Base-by-base conservation (phyloP, 2,888 invertebrate species). In the Leucoptera coffeella region DNA sequence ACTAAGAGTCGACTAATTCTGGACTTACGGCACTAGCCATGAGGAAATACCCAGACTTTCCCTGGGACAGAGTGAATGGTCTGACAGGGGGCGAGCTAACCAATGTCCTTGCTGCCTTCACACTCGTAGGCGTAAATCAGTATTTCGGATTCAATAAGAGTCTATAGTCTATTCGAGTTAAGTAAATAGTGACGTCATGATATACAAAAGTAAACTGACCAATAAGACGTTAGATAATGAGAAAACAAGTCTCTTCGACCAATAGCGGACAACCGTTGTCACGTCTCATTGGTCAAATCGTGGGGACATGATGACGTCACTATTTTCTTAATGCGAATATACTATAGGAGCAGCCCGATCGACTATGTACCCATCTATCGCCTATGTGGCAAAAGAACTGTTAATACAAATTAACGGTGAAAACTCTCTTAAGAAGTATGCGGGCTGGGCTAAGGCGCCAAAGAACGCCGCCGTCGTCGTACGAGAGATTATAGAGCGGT, bases 131-230 rank as follows among this genome's bases (percentile, higher is more conserved):
- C 8, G 26, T 15, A 5, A 25, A 25, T 13, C n/a, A 10, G 7
- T 25, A 25, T 15, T 25, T 10, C 11, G 25, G 25, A 25, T 25
- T 25, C 15, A 25, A 25, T 9, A 14, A 12, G 10, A 6, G 6
- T 15, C n/a, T n/a, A n/a, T n/a, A n/a, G n/a, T n/a, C n/a, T n/a
- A n/a, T n/a, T n/a, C n/a, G n/a, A n/a, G n/a, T n/a, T n/a, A n/a
- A n/a, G n/a, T n/a, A n/a, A n/a, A n/a, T n/a, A n/a, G n/a, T n/a
- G n/a, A n/a, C n/a, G n/a, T n/a, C n/a, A n/a, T n/a, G n/a, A n/a
- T n/a, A n/a, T n/a, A n/a, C n/a, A n/a, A n/a, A n/a, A n/a, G n/a
- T n/a, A n/a, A n/a, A n/a, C n/a, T n/a, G n/a, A n/a, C n/a, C n/a
- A n/a, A n/a, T n/a, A n/a, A n/a, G n/a, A n/a, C n/a, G n/a, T n/a